Evolutionary conservation across 2,113 vertebrate species (phyloP), one percentile per base, ranked within the genome.

Genomic region (Otus sunia): DNA sequence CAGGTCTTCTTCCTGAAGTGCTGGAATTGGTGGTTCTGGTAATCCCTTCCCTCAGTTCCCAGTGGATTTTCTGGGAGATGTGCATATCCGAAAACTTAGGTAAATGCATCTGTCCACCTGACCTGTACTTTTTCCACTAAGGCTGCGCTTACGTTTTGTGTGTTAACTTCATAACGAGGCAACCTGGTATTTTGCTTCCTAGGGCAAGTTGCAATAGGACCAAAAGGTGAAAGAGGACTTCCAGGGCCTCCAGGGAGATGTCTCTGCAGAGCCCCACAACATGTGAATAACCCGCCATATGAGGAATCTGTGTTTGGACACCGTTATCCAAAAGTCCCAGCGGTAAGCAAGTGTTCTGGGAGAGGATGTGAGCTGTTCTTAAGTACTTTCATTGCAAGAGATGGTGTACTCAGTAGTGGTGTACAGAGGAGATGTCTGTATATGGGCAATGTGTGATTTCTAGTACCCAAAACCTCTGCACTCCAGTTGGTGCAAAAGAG

Each of bases 231-330:
- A 50, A 98, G 98, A 96, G 99, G 99, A 89, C 96, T 98, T 92
- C 98, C 99, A 27, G 99, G 99, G 45, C 98, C 97, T 92, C 98
- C 99, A 77, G 99, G 99, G 64, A 99, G 98, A 96, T 99, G 99
- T 95, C 97, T 98, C 87, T 99, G 99, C 90, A 98, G 98, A 96
- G 95, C 98, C 15, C 76, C 94, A 34, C 83, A 97, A 63, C 98
- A 97, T 39, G 88, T 97, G 86, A 99, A 99, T 74, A 98, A 96
- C 87, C 98, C 99, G 11, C 80, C 97, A 3, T 98, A 98, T 37
- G 98, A 99, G 53, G 98, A 99, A 63, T 92, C 98, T 36, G 13
- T 96, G 7, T 97, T 98, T 80, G 98, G 98, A 92, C 93, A 98
- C 80, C 97, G 73, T 88, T 98, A 98, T 88, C 97, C 98, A 4